phyloP scores from a whole-genome alignment of 2,797 vertebrate genomes.

The Pangasius macronema region DNA sequence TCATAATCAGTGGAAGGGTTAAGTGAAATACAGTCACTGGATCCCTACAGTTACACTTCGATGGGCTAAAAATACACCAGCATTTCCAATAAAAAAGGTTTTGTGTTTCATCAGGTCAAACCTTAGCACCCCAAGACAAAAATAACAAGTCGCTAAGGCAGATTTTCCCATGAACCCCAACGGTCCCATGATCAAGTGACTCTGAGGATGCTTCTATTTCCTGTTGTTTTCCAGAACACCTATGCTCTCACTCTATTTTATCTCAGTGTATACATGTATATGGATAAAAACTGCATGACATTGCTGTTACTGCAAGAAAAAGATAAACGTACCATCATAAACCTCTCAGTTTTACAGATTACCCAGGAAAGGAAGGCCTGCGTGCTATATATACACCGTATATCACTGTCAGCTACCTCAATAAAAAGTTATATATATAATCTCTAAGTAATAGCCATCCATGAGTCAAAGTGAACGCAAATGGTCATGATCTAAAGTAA shows the following conservation, averaged over 20 bases:
- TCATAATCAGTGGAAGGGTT: not conserved
- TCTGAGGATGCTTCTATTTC: not conserved
- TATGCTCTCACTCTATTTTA: not conserved
- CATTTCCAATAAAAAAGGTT: conserved; percentile 26
- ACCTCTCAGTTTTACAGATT: not conserved
- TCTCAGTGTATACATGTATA: not conserved
- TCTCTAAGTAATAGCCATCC: not conserved
- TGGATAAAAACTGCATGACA: not conserved
- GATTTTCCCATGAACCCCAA: not conserved
- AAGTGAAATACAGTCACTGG: not conserved
- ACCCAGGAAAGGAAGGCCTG: not conserved
- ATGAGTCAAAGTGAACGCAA: not conserved
- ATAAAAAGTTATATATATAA: conserved; percentile 15
- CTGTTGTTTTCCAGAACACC: conserved; percentile 8
- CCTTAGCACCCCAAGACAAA: conserved; percentile 6
- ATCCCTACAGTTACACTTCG: not conserved
- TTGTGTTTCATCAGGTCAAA: conserved; percentile 16
- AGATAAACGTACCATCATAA: not conserved
- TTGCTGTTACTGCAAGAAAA: not conserved
- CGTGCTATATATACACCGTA: not conserved
- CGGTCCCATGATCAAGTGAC: not conserved
- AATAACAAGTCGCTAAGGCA: conserved; percentile 34
- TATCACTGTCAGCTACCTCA: not conserved
- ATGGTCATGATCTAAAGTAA: not conserved
- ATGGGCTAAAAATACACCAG: conserved; percentile 20